Evolutionary conservation across 2,888 invertebrate species (phyloP).

Genomic region (Hoplodrina blanda): DNA sequence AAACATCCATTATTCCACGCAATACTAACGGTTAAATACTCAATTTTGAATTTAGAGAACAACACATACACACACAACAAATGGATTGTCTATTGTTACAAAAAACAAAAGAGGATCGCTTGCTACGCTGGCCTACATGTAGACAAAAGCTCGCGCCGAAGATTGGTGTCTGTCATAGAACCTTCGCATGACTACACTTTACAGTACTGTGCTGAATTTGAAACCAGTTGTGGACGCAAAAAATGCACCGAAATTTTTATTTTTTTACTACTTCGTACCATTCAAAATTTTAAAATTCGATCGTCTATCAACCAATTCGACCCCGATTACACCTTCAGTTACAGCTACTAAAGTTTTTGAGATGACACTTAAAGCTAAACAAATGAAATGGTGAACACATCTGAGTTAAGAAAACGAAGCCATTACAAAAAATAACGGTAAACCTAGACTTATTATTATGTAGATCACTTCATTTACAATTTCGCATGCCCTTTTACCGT

Average conservation of each 20-base stretch:
- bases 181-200: background rate
- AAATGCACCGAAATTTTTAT: too few relatives aligned
- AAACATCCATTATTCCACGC: background rate
- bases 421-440: constrained; percentile 41
- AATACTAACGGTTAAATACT: background rate
- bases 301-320: too few relatives aligned
- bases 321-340: too few relatives aligned
- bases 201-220: background rate
- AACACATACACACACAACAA: background rate
- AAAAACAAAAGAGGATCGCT: constrained; percentile 24
- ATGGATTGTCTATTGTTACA: constrained; percentile 22
- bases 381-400: background rate
- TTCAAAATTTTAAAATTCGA: too few relatives aligned
- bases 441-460: constrained; percentile 29
- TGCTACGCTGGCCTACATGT: constrained; percentile 13
- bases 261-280: too few relatives aligned
- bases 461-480: constrained; percentile 52
- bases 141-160: constrained; percentile 26
- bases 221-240: too few relatives aligned
- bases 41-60: background rate
- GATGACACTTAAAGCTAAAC: too few relatives aligned
- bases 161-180: background rate
- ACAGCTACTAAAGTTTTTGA: too few relatives aligned
- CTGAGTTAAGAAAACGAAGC: constrained; percentile 4
- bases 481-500: constrained; percentile 45